Base-by-base conservation (phyloP, 1,140 invertebrate genomes). In the Trigoniulus corallinus region DNA sequence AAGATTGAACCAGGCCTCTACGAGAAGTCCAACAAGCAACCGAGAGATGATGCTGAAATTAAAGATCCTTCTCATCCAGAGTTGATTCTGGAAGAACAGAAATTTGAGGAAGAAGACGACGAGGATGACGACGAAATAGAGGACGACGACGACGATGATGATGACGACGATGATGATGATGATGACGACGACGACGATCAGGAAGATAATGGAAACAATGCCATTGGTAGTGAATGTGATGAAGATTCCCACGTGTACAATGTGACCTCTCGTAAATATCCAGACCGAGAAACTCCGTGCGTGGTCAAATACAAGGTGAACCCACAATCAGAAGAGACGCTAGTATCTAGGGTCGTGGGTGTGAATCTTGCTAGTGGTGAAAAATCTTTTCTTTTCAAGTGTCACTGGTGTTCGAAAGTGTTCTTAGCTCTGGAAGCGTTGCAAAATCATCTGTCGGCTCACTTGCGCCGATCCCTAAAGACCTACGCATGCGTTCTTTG, bases 311-410 rank as follows among this genome's bases (percentile, higher is more conserved):
- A 51, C 24, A 42, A 45, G 44, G 37, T 51, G 7, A 45, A 51
- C 44, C 20, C 24, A 10, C 41, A 40, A n/a, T 47, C 49, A 7
- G 68, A 72, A 54, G 65, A 65, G 34, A 57, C 69, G 18, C 37
- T 73, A 21, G 60, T 68, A 1, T 64, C 65, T 1, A 53, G 66
- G 34, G 48, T 72, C 7, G 66, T 72, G 54, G 69, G 68, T 0
- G 39, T 67, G 2, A 63, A 71, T 54, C 54, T 62, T 7, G 53
- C 54, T 3, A 65, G 60, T 1, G 66, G 68, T 3, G 62, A 66
- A 47, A 59, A 63, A 29, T 59, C 62, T 29, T 61, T 64, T 15
- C 57, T 71, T 2, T 73, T 68, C 53, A 69, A 71, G 57, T 73
- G 71, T 57, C 64, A 69, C 49, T 50, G 70, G 3, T 73, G 71